These are phyloP conservation scores for Dicaeum eximium DNA, from an alignment of 2,113 vertebrate species.

Conservation along the genomic window DNA sequence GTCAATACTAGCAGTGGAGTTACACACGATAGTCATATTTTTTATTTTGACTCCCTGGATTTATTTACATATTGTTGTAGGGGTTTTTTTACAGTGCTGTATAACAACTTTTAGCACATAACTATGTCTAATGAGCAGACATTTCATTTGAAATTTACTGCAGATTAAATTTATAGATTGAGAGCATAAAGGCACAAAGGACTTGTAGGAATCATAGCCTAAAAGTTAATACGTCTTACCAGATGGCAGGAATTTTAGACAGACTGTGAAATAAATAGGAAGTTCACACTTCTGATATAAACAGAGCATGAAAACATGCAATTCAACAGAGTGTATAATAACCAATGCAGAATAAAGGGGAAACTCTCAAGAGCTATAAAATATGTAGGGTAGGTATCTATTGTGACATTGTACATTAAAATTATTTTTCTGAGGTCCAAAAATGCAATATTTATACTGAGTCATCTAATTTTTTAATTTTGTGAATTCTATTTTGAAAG, in stretches of 20 bases:
- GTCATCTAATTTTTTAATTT: neutral
- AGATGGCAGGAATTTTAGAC: conserved; percentile 14
- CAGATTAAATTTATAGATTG: neutral
- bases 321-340: neutral
- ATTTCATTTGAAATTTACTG: neutral
- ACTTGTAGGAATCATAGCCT: neutral
- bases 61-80: neutral
- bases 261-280: conserved; percentile 32
- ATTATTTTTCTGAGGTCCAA: neutral
- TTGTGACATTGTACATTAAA: neutral
- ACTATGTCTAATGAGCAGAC: neutral
- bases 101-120: neutral
- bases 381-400: neutral
- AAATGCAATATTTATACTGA: neutral
- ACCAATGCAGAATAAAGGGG: neutral
- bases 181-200: neutral
- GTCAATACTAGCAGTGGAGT: neutral
- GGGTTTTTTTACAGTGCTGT: neutral
- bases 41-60: neutral
- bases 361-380: neutral
- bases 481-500: neutral
- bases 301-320: neutral
- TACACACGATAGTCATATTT: neutral
- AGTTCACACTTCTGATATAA: conserved; percentile 14
- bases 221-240: neutral